Evolutionary conservation across 2,888 invertebrate genomes (phyloP).

Genomic region (Lypha dubia): DNA sequence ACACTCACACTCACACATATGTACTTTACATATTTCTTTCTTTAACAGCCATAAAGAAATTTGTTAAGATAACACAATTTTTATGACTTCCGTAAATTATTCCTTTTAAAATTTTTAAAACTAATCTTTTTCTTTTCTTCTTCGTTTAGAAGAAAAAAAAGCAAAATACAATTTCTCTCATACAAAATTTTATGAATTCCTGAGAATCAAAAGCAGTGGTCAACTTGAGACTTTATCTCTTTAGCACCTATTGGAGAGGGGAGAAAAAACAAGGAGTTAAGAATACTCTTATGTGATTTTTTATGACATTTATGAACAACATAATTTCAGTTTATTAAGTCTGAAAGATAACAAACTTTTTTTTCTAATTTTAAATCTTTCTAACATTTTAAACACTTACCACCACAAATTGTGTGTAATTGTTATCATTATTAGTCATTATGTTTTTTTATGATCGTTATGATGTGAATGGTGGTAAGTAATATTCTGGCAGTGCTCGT

Average conservation of each 20-base stretch:
- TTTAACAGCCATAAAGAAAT: conserved; percentile 51
- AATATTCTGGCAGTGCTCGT: background rate
- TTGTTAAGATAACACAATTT: conserved; percentile 64
- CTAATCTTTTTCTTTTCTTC: background rate
- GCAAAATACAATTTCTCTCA: background rate
- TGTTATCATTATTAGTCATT: conserved; percentile 59
- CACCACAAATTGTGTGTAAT: conserved; percentile 67
- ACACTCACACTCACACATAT: background rate
- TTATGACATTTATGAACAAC: conserved; percentile 49
- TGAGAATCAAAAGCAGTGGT: conserved; percentile 54
- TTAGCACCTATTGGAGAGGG: conserved; percentile 41
- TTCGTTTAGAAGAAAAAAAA: background rate
- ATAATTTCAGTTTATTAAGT: conserved; percentile 28
- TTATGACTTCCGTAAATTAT: conserved; percentile 63
- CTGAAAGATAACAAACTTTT: conserved; percentile 8
- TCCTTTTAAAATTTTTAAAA: background rate
- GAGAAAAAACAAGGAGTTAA: background rate
- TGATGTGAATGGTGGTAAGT: conserved; percentile 18
- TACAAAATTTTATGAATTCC: conserved; percentile 43
- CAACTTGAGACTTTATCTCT: conserved; percentile 15
- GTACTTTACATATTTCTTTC: background rate
- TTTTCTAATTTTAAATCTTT: background rate
- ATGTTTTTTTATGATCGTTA: conserved; percentile 26
- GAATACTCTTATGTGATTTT: background rate
- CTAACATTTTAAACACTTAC: conserved; percentile 38